Conservation (phyloP, 2,797 vertebrate genomes). For the Smutsia temminckii region DNA sequence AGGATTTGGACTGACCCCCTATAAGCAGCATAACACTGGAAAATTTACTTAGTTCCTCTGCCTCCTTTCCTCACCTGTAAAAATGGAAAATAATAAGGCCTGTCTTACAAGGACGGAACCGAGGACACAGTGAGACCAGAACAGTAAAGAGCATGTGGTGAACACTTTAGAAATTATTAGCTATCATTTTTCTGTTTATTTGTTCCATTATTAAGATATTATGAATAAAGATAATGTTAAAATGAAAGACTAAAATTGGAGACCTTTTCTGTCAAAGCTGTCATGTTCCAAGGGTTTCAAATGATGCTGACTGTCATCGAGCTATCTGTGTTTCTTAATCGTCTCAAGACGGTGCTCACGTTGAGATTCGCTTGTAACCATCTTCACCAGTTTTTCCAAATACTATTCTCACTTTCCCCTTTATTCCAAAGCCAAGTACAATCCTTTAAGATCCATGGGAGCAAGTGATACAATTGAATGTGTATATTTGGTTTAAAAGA, state of each 20-base stretch:
- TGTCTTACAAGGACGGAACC: not conserved
- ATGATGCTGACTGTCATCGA: too few species aligned
- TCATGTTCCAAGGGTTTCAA: not conserved
- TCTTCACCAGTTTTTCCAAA: not conserved
- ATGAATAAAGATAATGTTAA: not conserved
- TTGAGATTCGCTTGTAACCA: not conserved
- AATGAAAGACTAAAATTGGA: not conserved
- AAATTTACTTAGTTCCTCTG: not conserved
- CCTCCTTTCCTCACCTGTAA: not conserved
- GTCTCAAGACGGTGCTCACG: not conserved
- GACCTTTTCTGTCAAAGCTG: not conserved
- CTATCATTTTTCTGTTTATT: not conserved
- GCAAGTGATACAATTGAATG: not conserved
- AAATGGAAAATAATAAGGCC: not conserved
- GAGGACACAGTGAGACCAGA: not conserved
- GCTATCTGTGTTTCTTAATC: not conserved
- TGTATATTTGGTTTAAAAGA: not conserved
- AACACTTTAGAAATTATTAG: not conserved
- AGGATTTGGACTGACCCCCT: not conserved
- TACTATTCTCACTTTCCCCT: not conserved
- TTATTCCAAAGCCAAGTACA: not conserved
- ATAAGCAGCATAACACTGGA: not conserved
- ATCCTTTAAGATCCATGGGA: not conserved
- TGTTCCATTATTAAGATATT: not conserved
- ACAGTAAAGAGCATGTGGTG: fast-evolving